Percentiles rank a stretch among this genome's conserved stretches.
phyloP scores from a whole-genome alignment of 2,797 vertebrate genomes.

The Micromesistius poutassou region DNA sequence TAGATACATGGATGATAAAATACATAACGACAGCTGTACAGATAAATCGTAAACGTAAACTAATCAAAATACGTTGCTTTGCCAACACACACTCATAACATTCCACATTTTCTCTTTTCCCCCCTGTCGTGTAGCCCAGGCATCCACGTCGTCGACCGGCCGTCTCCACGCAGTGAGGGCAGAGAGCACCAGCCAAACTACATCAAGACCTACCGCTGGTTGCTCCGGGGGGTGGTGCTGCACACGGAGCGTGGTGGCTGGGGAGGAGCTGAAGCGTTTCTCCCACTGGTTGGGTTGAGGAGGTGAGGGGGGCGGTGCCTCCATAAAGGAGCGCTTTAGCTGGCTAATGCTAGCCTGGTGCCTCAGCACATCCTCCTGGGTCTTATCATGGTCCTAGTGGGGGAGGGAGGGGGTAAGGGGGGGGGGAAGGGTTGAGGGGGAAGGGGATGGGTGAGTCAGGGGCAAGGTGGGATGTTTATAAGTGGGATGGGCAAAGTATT shows the following conservation, averaged over 20 bases:
- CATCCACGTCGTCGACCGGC: not conserved
- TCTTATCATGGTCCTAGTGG: slow-evolving; percentile 96
- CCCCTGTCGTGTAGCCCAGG: not conserved
- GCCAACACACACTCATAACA: not conserved
- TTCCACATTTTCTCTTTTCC: too few species aligned
- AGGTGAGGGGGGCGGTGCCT: slow-evolving; percentile 86
- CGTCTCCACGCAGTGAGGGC: not conserved
- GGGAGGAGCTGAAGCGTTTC: slow-evolving; percentile 94
- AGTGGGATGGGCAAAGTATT: too few species aligned
- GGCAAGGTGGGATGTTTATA: slow-evolving; percentile 35
- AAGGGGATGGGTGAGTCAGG: slow-evolving; percentile 42
- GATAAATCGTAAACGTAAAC: not conserved
- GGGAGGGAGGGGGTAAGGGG: not conserved
- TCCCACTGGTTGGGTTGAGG: slow-evolving; percentile 97
- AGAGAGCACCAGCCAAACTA: not conserved
- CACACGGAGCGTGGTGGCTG: slow-evolving; percentile 83
- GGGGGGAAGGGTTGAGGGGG: not conserved
- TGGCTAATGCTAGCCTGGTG: slow-evolving; percentile 99
- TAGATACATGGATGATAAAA: not conserved
- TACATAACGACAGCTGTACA: not conserved
- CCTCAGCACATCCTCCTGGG: slow-evolving; percentile 97
- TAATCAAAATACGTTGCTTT: not conserved
- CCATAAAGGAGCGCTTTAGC: slow-evolving; percentile 99
- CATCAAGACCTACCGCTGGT: slow-evolving; percentile 88
- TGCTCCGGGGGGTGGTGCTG: slow-evolving; percentile 73